A percentile compares a stretch with the other conserved stretches of the same genome.
phyloP scores from a whole-genome alignment of 2,888 invertebrate species.

The Agrilus biguttatus region DNA sequence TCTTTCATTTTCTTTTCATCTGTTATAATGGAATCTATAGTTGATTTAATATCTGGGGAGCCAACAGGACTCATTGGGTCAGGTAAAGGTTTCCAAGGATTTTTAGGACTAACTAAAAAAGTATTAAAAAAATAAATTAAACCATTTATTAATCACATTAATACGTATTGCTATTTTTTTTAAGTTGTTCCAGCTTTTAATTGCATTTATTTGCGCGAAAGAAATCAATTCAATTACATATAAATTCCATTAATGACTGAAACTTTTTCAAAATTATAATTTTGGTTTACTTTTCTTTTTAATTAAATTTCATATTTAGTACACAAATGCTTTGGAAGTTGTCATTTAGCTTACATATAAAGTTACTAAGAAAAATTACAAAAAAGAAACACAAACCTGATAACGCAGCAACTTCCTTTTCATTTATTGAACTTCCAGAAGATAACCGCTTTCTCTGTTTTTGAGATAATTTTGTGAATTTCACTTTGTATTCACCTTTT shows the following conservation, averaged over 20 bases:
- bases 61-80: conserved; percentile 28
- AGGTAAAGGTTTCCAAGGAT: conserved; percentile 32
- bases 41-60: conserved; percentile 14
- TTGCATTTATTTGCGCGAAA: no score
- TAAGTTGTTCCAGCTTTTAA: no score
- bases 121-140: conserved; percentile 1
- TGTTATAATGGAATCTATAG: conserved; percentile 45
- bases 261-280: background rate
- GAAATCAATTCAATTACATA: background rate
- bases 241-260: no score
- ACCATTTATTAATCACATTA: background rate
- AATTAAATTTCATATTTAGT: background rate
- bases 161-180: no score
- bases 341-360: no score
- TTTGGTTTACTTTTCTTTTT: background rate
- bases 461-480: conserved; percentile 41
- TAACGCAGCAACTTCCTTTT: conserved; percentile 11
- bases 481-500: conserved; percentile 15
- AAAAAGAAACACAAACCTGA: conserved; percentile 6
- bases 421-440: conserved; percentile 28
- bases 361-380: background rate
- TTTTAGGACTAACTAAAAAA: conserved; percentile 23
- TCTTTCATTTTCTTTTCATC: conserved; percentile 61
- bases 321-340: no score
- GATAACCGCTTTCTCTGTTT: conserved; percentile 48